Evolutionary conservation across 2,797 vertebrate genomes (phyloP).

Genomic region (Lagocephalus sceleratus): DNA sequence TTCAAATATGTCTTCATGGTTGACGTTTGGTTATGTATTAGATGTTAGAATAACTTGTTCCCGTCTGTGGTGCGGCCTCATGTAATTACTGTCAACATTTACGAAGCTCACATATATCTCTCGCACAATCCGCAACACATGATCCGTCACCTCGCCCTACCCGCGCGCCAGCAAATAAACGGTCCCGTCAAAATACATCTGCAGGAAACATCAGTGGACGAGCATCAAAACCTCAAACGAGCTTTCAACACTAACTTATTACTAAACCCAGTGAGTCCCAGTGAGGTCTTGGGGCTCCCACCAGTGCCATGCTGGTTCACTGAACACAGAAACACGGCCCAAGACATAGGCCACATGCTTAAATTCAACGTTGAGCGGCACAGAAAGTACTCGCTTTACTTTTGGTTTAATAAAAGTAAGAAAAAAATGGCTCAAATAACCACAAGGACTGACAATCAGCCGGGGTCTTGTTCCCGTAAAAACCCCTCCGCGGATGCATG

Average conservation of each 20-base stretch:
- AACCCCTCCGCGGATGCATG: conserved; percentile 1
- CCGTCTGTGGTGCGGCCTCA: conserved; percentile 50
- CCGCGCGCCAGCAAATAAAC: conserved; percentile 45
- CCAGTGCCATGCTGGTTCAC: too few relatives aligned
- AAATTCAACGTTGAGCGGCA: not conserved
- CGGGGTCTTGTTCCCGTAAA: conserved; percentile 10
- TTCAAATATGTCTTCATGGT: conserved; percentile 11
- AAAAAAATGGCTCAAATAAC: conserved; percentile 5
- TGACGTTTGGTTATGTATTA: conserved; percentile 63
- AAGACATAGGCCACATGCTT: too few relatives aligned
- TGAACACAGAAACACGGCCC: too few relatives aligned
- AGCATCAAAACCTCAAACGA: conserved; percentile 35
- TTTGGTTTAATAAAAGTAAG: not conserved
- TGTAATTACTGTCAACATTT: conserved; percentile 70
- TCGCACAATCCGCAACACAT: conserved; percentile 30
- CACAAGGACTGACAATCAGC: conserved; percentile 2
- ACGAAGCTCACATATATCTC: conserved; percentile 52
- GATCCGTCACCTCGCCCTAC: conserved; percentile 43
- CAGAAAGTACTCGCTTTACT: too few relatives aligned
- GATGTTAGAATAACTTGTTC: conserved; percentile 62
- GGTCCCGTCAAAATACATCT: conserved; percentile 27
- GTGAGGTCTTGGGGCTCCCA: not conserved
- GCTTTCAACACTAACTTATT: conserved; percentile 33
- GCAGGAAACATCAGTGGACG: conserved; percentile 17
- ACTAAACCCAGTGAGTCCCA: not conserved